phyloP scores from a whole-genome alignment of 2,888 invertebrate species.

The Panzeria rudis region DNA sequence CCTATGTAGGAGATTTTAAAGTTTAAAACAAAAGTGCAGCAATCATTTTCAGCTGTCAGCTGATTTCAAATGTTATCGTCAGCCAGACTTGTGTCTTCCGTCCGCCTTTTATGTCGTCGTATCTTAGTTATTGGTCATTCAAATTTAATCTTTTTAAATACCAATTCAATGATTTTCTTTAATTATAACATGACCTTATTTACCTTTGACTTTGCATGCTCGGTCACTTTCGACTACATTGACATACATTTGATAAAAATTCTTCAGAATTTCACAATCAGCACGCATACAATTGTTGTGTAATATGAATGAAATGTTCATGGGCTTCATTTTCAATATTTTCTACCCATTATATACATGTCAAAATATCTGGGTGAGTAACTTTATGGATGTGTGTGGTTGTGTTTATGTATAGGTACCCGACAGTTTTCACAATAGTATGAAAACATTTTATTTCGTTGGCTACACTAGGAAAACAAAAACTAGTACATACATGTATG shows the following conservation, averaged over 20 bases:
- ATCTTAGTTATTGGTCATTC: background rate
- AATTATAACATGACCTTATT: slow-evolving; percentile 59
- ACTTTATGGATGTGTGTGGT: background rate
- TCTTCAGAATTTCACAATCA: slow-evolving; percentile 45
- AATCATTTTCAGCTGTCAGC: background rate
- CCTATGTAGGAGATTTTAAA: no score
- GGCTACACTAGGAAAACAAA: no score
- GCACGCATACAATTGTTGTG: slow-evolving; percentile 41
- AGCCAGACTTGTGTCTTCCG: background rate
- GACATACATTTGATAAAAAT: slow-evolving; percentile 50
- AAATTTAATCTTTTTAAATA: slow-evolving; percentile 28
- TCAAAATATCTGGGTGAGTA: slow-evolving; percentile 19
- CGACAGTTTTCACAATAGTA: background rate
- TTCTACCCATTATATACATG: slow-evolving; percentile 15
- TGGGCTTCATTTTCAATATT: slow-evolving; percentile 44
- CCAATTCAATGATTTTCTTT: slow-evolving; percentile 19
- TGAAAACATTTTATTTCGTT: background rate
- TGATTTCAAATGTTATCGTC: background rate
- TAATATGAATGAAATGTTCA: slow-evolving; percentile 39
- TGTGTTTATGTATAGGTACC: background rate
- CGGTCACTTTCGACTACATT: slow-evolving; percentile 29
- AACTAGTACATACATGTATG: no score
- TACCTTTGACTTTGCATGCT: slow-evolving; percentile 21
- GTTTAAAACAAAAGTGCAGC: no score
- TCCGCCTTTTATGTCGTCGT: background rate